A percentile compares a stretch with the other conserved stretches of the same genome.
phyloP scores from a whole-genome alignment of 2,888 invertebrate genomes.

The Calameuta idolon region DNA sequence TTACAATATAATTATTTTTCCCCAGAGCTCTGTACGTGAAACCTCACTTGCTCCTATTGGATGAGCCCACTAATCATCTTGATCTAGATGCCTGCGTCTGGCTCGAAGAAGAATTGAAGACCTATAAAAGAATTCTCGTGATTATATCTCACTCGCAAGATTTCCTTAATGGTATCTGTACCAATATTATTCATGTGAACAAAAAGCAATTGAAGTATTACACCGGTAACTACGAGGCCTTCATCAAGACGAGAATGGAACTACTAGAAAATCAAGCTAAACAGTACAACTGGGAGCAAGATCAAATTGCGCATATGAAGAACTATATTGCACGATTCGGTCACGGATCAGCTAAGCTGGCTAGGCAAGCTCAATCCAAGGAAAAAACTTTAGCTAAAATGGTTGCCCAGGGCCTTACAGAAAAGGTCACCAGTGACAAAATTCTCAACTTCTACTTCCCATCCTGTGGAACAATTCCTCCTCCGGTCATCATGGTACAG shows the following conservation, averaged over 20 bases:
- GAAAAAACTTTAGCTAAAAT: conserved; percentile 99
- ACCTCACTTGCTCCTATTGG: conserved; percentile 94
- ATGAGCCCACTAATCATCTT: conserved; percentile 99
- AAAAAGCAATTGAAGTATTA: conserved; percentile 94
- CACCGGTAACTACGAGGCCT: conserved; percentile 97
- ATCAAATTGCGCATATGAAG: conserved; percentile 99
- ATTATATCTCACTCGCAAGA: conserved; percentile 99
- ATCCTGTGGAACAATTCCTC: conserved; percentile 94
- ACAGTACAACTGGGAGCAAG: conserved; percentile 99
- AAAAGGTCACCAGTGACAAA: conserved; percentile 93
- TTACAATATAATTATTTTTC: conserved; percentile 3
- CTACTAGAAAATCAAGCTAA: conserved; percentile 98
- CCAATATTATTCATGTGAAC: conserved; percentile 96
- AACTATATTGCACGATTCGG: conserved; percentile 99
- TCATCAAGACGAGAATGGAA: conserved; percentile 92
- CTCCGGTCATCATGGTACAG: conserved; percentile 98
- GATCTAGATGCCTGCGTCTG: conserved; percentile 99
- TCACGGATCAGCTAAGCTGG: conserved; percentile 98
- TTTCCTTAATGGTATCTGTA: conserved; percentile 97
- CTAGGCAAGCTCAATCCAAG: conserved; percentile 98
- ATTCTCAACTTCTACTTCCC: conserved; percentile 94
- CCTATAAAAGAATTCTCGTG: conserved; percentile 95
- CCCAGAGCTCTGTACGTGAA: conserved; percentile 93
- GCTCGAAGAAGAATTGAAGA: conserved; percentile 97
- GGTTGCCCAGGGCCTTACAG: conserved; percentile 97